Conservation (phyloP, 2,797 vertebrate species). For the Peromyscus melanophrys region DNA sequence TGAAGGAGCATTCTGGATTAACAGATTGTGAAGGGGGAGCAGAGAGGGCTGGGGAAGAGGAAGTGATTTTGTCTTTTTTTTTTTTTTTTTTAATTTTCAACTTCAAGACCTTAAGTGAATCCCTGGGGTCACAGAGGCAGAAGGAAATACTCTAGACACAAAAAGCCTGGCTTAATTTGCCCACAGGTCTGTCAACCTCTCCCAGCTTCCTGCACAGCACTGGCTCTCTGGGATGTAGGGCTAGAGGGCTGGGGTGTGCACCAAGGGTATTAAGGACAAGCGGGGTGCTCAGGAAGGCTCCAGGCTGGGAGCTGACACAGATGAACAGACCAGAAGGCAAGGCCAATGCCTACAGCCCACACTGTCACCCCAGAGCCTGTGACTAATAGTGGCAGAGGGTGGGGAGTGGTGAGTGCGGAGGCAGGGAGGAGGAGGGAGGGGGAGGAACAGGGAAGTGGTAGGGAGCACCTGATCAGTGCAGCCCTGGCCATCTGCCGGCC, state of each 20-base stretch:
- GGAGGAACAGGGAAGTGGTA: neutral
- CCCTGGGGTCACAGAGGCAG: neutral
- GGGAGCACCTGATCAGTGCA: conserved; percentile 70
- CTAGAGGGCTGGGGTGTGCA: conserved; percentile 6
- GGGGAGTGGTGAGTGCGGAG: conserved; percentile 4
- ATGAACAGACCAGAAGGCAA: conserved; percentile 67
- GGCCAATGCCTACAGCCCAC: conserved; percentile 74
- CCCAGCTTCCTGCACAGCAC: neutral
- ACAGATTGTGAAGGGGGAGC: conserved; percentile 57
- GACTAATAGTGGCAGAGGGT: conserved; percentile 79
- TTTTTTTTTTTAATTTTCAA: neutral
- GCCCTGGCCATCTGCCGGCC: conserved; percentile 55
- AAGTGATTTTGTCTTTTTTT: neutral
- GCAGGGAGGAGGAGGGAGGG: neutral
- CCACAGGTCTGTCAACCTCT: neutral
- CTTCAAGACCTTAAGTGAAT: neutral
- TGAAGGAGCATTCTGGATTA: conserved; percentile 69
- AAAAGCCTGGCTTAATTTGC: neutral
- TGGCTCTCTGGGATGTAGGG: neutral
- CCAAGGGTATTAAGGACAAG: neutral
- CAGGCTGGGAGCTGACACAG: conserved; percentile 63
- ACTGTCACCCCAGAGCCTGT: conserved; percentile 80
- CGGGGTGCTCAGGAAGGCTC: neutral
- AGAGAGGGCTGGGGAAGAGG: neutral
- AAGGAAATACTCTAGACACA: neutral